A percentile compares a stretch with the other conserved stretches of the same genome.
These are phyloP conservation scores for Oxytorus armatus DNA, from an alignment of 2,888 invertebrate genomes.

Conservation along the genomic window DNA sequence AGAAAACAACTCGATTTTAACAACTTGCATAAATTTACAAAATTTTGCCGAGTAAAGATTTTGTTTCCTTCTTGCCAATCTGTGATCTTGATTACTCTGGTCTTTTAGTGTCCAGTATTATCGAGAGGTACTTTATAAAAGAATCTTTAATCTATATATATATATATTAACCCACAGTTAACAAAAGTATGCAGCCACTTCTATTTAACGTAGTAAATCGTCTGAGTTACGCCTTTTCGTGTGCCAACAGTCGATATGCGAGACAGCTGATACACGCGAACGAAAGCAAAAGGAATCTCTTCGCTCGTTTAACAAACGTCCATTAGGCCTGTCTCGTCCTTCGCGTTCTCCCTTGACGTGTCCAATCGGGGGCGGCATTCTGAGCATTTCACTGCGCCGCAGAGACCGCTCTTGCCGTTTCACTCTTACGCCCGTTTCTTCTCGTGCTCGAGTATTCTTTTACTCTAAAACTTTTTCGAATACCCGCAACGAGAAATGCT, in stretches of 20 bases:
- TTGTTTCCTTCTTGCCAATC: conserved; percentile 17
- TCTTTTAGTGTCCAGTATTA: conserved; percentile 20
- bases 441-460: background rate
- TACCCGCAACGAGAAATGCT: conserved; percentile 19
- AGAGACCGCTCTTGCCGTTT: conserved; percentile 33
- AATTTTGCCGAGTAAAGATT: conserved; percentile 1
- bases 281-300: conserved; percentile 39
- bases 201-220: background rate
- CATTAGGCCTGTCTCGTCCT: conserved; percentile 70
- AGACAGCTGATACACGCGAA: conserved; percentile 22
- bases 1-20: too few relatives aligned
- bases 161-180: background rate
- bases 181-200: background rate
- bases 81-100: conserved; percentile 34
- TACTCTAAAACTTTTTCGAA: conserved; percentile 12
- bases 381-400: conserved; percentile 56
- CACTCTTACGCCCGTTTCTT: conserved; percentile 26
- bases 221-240: background rate
- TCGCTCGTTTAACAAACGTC: conserved; percentile 70
- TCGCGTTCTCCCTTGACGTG: conserved; percentile 72
- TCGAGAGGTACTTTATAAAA: background rate
- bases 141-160: background rate
- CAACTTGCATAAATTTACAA: too few relatives aligned
- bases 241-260: background rate
- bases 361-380: conserved; percentile 77